Evolutionary conservation across 1,140 invertebrate species (phyloP), one percentile per base, ranked within the genome.

Genomic region (Cyclina sinensis): DNA sequence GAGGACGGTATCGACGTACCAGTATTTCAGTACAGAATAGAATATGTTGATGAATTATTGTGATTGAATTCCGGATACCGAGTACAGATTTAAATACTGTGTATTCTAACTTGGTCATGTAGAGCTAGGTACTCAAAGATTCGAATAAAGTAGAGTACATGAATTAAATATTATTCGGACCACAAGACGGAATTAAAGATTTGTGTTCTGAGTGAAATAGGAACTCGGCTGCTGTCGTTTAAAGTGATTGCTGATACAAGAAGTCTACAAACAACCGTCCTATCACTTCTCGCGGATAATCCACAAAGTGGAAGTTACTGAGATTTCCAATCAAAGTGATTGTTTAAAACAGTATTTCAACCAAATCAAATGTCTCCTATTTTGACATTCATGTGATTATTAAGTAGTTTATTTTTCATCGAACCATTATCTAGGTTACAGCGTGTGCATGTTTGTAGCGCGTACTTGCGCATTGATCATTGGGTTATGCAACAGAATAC

Each of bases 11-110:
- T 91, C 24, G 93, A 94, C 73, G 91, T 94, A 1, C 93, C 93
- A 0, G 92, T 92, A 37, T 92, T 93, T 84, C 93, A 94, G 89
- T 93, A 93, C 85, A 59, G 92, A 68, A 91, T 94, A 73, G 92
- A 93, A 48, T 94, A 94, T 80, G 68, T 65, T 14, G 93, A 94
- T 81, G 93, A 94, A 87, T 89, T 93, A 21, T 91, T 94, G 54
- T 94, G 89, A 91, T 57, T 30, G 0, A 21, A 5, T 27, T 59
- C 18, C 54, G 5, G 54, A 59, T 21, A 21, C 18, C 18, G 18
- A n/a, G 18, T 3, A 59, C 24, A 27, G 54, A 21, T 27, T 27
- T 27, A 4, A 59, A 59, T 5, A n/a, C 18, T 9, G 18, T 59
- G 21, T 59, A 59, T 59, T 9, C 3, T 21, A 27, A n/a, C 54